A percentile compares a stretch with the other conserved stretches of the same genome.
Evolutionary conservation across 1,140 invertebrate species (phyloP).

Genomic region (Gryllus bimaculatus): DNA sequence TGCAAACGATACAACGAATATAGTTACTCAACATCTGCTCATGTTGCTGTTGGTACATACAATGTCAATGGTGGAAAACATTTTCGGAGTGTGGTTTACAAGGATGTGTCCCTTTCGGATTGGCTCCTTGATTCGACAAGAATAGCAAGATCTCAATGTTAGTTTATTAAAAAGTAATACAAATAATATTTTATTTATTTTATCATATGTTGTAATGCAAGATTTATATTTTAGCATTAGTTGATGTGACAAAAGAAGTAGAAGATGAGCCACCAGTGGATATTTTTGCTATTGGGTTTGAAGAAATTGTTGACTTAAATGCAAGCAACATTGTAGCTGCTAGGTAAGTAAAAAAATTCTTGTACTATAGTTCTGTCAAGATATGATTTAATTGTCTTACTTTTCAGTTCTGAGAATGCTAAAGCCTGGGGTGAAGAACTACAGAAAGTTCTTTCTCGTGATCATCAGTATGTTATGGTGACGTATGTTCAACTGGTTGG

Average conservation of each 20-base stretch:
- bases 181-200: background rate
- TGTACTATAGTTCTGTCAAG: background rate
- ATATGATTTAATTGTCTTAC: background rate
- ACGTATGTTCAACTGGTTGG: constrained; percentile 96
- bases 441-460: constrained; percentile 81
- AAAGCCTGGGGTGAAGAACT: constrained; percentile 92
- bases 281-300: constrained; percentile 95
- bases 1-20: constrained; percentile 78
- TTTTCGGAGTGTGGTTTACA: constrained; percentile 93
- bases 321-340: constrained; percentile 96
- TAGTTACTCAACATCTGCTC: constrained; percentile 56
- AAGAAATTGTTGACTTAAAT: constrained; percentile 99
- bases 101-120: constrained; percentile 84
- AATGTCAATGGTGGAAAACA: constrained; percentile 99
- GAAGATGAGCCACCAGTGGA: constrained; percentile 56
- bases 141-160: constrained; percentile 37
- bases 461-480: constrained; percentile 82
- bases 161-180: constrained; percentile 22
- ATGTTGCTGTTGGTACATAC: constrained; percentile 89
- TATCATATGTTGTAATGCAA: background rate
- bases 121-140: constrained; percentile 79
- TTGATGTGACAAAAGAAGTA: constrained; percentile 44
- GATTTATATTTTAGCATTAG: constrained; percentile 37
- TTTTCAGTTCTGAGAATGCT: constrained; percentile 80
- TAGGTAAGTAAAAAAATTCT: constrained; percentile 39